These are phyloP conservation scores for Agrenia bidenticulata DNA, from an alignment of 2,888 invertebrate species.

Conservation along the genomic window DNA sequence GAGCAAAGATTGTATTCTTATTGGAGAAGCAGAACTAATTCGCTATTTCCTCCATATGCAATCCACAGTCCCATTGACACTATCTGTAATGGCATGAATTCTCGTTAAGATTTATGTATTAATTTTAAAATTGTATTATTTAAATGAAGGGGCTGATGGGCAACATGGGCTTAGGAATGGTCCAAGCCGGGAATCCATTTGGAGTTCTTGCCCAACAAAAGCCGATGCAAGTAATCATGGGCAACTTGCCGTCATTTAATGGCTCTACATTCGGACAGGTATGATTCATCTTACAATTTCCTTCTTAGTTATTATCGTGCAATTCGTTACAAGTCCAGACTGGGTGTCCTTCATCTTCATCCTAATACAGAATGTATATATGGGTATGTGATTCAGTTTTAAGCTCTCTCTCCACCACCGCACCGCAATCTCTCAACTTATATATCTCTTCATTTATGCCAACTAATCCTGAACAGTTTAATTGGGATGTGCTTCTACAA, in stretches of 20 bases:
- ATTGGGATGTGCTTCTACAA: no score
- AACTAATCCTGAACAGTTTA: no score
- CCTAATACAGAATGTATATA: not conserved
- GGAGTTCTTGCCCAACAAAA: conserved; percentile 33
- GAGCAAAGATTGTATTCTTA: conserved; percentile 27
- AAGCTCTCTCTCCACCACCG: no score
- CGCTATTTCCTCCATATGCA: conserved; percentile 17
- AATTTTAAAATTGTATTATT: conserved; percentile 8
- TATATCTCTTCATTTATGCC: no score
- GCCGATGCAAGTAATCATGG: conserved; percentile 37
- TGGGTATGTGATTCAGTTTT: no score
- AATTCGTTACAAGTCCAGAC: not conserved
- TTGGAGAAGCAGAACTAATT: conserved; percentile 15
- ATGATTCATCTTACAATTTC: conserved; percentile 17
- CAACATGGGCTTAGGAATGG: conserved; percentile 39
- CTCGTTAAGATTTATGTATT: no score
- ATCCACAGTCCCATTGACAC: no score
- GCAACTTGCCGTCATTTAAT: conserved; percentile 43
- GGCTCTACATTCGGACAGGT: conserved; percentile 45
- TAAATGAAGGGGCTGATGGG: conserved; percentile 44
- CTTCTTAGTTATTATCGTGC: not conserved
- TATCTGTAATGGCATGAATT: no score
- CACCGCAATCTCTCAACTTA: no score
- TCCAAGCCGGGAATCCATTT: conserved; percentile 44
- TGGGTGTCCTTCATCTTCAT: conserved; percentile 1